Evolutionary conservation across 2,797 vertebrate species (phyloP).

Genomic region (Notolabrus celidotus): DNA sequence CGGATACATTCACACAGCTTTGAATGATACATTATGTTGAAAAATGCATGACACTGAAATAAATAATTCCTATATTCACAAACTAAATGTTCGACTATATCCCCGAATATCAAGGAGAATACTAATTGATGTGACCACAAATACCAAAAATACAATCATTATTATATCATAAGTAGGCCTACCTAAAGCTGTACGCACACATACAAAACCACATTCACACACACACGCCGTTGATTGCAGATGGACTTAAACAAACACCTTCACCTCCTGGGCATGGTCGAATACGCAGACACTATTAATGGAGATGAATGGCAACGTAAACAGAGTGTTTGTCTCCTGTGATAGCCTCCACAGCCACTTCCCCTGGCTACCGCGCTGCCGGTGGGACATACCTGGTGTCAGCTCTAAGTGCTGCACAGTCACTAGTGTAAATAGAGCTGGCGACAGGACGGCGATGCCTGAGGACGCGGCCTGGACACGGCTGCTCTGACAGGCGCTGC

Average conservation of each 20-base stretch:
- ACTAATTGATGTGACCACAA: too few relatives aligned
- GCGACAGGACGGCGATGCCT: slow-evolving; percentile 88
- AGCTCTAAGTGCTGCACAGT: slow-evolving; percentile 84
- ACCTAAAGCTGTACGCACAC: background rate
- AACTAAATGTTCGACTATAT: background rate
- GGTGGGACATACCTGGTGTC: slow-evolving; percentile 87
- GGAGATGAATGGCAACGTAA: slow-evolving; percentile 85
- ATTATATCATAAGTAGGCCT: too few relatives aligned
- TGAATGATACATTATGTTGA: slow-evolving; percentile 37
- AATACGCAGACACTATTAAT: slow-evolving; percentile 75
- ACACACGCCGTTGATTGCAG: slow-evolving; percentile 19
- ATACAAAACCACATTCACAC: background rate
- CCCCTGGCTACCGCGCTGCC: slow-evolving; percentile 81
- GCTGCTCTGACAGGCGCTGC: slow-evolving; percentile 70
- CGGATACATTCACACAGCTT: slow-evolving; percentile 33
- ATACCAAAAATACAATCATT: too few relatives aligned
- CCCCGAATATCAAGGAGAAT: too few relatives aligned
- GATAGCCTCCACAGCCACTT: slow-evolving; percentile 78
- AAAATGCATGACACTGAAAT: background rate
- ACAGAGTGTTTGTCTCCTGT: slow-evolving; percentile 82
- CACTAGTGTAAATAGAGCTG: slow-evolving; percentile 87
- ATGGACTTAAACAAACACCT: slow-evolving; percentile 55
- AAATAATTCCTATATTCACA: background rate
- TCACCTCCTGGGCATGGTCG: slow-evolving; percentile 44
- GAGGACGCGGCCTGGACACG: slow-evolving; percentile 77